phyloP scores from a whole-genome alignment of 1,140 invertebrate genomes.

The Cotesia vestalis region DNA sequence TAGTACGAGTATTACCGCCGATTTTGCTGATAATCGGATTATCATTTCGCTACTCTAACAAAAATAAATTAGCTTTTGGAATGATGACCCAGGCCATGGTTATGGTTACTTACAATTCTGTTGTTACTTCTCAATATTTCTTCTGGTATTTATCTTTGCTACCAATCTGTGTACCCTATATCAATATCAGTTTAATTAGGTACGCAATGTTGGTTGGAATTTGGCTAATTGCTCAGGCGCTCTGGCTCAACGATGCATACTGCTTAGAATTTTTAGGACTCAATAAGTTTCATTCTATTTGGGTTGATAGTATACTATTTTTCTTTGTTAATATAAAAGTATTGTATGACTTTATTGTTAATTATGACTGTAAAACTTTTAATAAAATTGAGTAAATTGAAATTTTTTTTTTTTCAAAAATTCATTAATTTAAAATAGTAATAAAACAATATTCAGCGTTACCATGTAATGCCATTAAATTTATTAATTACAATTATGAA shows the following conservation, averaged over 20 bases:
- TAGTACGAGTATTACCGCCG: constrained; percentile 80
- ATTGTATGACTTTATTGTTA: constrained; percentile 72
- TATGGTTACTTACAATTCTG: constrained; percentile 95
- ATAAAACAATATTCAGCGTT: no score
- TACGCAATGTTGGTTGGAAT: constrained; percentile 64
- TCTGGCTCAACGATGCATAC: constrained; percentile 93
- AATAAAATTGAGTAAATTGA: background rate
- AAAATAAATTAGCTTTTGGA: constrained; percentile 81
- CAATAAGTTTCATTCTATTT: constrained; percentile 83
- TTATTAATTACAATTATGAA: no score
- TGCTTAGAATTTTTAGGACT: constrained; percentile 87
- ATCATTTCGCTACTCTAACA: constrained; percentile 74
- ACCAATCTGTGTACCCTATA: constrained; percentile 77
- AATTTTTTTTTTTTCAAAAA: background rate
- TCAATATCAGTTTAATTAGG: constrained; percentile 68
- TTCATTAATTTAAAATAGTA: no score
- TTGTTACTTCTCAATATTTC: constrained; percentile 98
- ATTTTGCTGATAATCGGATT: constrained; percentile 75
- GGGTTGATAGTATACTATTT: constrained; percentile 80
- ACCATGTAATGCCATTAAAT: no score
- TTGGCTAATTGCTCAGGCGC: constrained; percentile 83
- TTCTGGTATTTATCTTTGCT: constrained; percentile 94
- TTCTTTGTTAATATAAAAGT: constrained; percentile 81
- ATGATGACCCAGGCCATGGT: constrained; percentile 86
- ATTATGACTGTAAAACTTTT: constrained; percentile 58